Conservation (phyloP, 2,113 vertebrate species). For the Xiphophorus maculatus region DNA sequence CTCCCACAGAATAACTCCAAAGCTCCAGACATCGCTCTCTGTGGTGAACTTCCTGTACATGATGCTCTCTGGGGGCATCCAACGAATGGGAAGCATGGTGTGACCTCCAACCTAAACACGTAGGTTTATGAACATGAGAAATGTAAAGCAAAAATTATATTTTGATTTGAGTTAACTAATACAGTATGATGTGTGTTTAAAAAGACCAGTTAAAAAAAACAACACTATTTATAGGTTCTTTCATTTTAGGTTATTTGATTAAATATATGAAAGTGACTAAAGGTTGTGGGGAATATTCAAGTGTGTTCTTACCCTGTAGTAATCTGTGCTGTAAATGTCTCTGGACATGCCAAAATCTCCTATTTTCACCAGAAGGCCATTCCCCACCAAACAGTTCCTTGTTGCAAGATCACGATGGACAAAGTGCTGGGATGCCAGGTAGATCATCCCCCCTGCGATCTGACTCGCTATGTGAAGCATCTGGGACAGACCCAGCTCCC, state of each 20-base stretch:
- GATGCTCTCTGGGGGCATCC: constrained; percentile 99
- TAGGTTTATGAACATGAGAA: background rate
- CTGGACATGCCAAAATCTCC: constrained; percentile 99
- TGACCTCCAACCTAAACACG: constrained; percentile 91
- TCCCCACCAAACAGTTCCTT: constrained; percentile 96
- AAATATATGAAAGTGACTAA: too few relatives aligned
- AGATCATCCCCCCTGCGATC: constrained; percentile 96
- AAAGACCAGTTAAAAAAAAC: too few relatives aligned
- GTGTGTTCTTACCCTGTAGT: constrained; percentile 91
- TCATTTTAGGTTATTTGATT: background rate
- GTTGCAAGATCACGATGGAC: constrained; percentile 97
- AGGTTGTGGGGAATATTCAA: too few relatives aligned
- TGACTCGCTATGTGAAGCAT: constrained; percentile 98
- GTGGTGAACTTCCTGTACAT: constrained; percentile 99
- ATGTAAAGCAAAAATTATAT: too few relatives aligned
- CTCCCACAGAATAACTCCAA: constrained; percentile 98
- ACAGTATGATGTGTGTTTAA: too few relatives aligned
- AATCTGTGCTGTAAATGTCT: constrained; percentile 99
- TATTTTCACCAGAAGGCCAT: constrained; percentile 95
- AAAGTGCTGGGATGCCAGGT: constrained; percentile 96
- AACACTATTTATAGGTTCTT: too few relatives aligned
- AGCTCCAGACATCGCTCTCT: constrained; percentile 98
- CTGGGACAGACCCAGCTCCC: constrained; percentile 93
- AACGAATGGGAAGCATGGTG: constrained; percentile 97
- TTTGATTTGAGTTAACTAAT: too few relatives aligned